Percentiles rank a stretch among this genome's conserved stretches.
These are phyloP conservation scores for Cyprinodon tularosa DNA, from an alignment of 2,113 vertebrate genomes.

Conservation along the genomic window DNA sequence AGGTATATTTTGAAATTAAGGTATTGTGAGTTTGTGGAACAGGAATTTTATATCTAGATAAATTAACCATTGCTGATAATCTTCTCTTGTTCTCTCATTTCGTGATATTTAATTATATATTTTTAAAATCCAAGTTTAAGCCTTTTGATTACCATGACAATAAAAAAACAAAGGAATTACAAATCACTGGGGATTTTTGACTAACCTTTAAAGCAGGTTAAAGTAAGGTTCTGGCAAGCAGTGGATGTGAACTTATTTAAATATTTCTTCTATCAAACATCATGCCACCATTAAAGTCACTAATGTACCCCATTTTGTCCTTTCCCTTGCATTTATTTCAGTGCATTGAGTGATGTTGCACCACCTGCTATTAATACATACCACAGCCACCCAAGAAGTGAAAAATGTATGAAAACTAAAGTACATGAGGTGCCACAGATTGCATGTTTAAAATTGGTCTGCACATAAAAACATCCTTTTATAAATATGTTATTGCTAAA, in stretches of 20 bases:
- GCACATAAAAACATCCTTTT: not conserved
- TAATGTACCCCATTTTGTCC: slow-evolving; percentile 13
- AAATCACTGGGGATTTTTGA: not conserved
- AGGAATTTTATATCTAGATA: not conserved
- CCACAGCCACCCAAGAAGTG: not conserved
- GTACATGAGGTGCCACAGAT: not conserved
- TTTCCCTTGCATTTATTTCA: not conserved
- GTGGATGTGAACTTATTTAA: not conserved
- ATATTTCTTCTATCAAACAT: slow-evolving; percentile 10
- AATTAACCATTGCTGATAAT: not conserved
- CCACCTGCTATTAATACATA: not conserved
- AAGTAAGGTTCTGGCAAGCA: not conserved
- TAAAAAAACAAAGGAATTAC: not conserved
- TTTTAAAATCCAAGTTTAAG: not conserved
- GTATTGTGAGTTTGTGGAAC: too few species aligned
- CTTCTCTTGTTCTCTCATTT: not conserved
- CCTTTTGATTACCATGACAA: not conserved
- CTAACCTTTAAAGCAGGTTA: not conserved
- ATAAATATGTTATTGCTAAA: not conserved
- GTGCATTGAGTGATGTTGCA: not conserved
- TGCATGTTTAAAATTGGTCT: not conserved
- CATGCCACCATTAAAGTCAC: not conserved
- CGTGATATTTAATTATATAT: not conserved
- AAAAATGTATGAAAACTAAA: not conserved
- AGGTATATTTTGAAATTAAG: not conserved